A percentile compares a stretch with the other conserved stretches of the same genome.
Evolutionary conservation across 2,888 invertebrate genomes (phyloP).

Genomic region (Lomographa bimaculata): DNA sequence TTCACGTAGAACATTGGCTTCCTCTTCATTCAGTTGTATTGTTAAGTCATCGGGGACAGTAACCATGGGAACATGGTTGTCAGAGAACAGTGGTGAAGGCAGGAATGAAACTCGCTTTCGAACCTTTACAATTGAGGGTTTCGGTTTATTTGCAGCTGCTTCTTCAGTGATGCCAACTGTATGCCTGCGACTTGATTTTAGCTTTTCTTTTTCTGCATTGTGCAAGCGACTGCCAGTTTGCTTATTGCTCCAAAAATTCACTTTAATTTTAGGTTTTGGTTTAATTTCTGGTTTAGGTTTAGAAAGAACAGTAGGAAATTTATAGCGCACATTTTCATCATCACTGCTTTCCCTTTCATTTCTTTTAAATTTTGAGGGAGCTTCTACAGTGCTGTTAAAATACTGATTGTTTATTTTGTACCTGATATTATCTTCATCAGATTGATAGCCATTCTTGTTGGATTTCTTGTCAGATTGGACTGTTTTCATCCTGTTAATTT

Average conservation of each 20-base stretch:
- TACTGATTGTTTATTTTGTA: conserved; percentile 68
- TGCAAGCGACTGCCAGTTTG: conserved; percentile 50
- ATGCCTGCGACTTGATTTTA: conserved; percentile 56
- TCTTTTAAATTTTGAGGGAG: conserved; percentile 44
- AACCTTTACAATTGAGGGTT: conserved; percentile 58
- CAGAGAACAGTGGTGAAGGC: conserved; percentile 70
- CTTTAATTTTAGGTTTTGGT: conserved; percentile 70
- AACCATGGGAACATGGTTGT: conserved; percentile 76
- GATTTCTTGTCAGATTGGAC: conserved; percentile 39
- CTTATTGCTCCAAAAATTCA: conserved; percentile 77
- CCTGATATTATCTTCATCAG: conserved; percentile 71
- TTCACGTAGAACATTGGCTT: conserved; percentile 67
- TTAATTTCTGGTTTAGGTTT: conserved; percentile 56
- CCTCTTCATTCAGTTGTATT: conserved; percentile 77
- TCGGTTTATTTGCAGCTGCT: conserved; percentile 44
- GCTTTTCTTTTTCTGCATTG: conserved; percentile 45
- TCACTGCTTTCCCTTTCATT: conserved; percentile 41
- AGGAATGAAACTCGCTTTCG: conserved; percentile 72
- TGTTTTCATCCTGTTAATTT: conserved; percentile 50
- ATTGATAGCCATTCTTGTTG: conserved; percentile 62
- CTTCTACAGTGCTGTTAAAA: conserved; percentile 48
- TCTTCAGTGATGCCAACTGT: conserved; percentile 52
- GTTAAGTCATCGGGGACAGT: conserved; percentile 78
- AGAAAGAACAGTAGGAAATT: conserved; percentile 55
- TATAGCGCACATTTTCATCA: conserved; percentile 66